phyloP scores from a whole-genome alignment of 2,888 invertebrate genomes.

The Drosophila setosimentum region DNA sequence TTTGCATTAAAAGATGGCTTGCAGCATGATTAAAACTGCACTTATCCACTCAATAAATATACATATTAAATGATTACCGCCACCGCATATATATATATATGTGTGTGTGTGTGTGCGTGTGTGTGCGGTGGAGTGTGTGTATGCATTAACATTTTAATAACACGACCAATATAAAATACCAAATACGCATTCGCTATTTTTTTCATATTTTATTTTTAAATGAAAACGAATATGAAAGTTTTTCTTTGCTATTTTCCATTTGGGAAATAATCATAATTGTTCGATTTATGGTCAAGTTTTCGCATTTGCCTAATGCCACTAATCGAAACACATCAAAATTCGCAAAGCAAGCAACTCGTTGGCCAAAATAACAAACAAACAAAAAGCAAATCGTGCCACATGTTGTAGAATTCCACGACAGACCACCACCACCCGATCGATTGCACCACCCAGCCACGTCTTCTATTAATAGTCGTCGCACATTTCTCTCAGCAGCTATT shows the following conservation, averaged over 20 bases:
- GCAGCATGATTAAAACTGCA: slow-evolving; percentile 72
- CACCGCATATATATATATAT: slow-evolving; percentile 5
- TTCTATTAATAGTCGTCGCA: slow-evolving; percentile 38
- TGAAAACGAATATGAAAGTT: background rate
- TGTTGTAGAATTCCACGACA: slow-evolving; percentile 28
- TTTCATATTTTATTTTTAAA: background rate
- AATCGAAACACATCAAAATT: slow-evolving; percentile 27
- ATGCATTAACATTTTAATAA: background rate
- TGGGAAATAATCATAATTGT: background rate
- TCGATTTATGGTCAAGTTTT: background rate
- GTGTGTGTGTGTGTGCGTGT: slow-evolving; percentile 7
- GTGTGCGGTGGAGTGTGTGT: slow-evolving; percentile 3
- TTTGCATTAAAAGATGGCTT: background rate
- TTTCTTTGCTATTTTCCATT: background rate
- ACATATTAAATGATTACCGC: slow-evolving; percentile 23
- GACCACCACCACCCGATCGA: slow-evolving; percentile 1
- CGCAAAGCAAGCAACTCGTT: slow-evolving; percentile 12
- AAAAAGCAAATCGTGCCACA: slow-evolving; percentile 17
- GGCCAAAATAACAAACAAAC: slow-evolving; percentile 6
- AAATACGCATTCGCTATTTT: background rate
- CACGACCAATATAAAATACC: slow-evolving; percentile 2
- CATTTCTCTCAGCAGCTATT: slow-evolving; percentile 22
- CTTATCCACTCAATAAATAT: slow-evolving; percentile 54
- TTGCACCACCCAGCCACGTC: slow-evolving; percentile 2
- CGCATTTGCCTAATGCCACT: background rate